Base-by-base conservation (phyloP, 2,888 invertebrate genomes). In the Hydriomena furcata region DNA sequence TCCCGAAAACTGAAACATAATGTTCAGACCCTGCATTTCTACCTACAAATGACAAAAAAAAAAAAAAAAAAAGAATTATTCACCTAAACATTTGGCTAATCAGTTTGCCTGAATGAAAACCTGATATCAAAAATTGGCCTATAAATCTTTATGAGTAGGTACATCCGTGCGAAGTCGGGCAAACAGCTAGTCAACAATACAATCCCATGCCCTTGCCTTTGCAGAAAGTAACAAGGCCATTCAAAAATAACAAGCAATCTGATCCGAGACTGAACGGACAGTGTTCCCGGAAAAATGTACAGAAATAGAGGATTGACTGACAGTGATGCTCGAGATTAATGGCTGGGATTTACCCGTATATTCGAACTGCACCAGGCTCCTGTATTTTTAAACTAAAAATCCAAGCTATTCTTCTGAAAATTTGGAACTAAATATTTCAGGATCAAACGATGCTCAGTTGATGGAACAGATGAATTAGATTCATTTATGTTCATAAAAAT, bases 291-390 rank as follows among this genome's bases (percentile, higher is more conserved):
- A 54, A 50, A 45, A 54, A 42, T 45, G 35, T 34, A 35, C 54
- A 12, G 21, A 43, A 50, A 46, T 46, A 46, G 37, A 31, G 24
- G 30, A 27, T 7, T 30, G 50, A 47, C 35, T 43, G 52, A 52
- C 52, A 47, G 37, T 43, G 52, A 52, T 8, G 52, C 43, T 21
- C n/a, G 17, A 42, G 52, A 52, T 31, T 43, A 48, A 52, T 38
- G 30, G 43, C 47, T 24, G n/a, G 47, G 47, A 47, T 52, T 52
- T 52, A n/a, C n/a, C n/a, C n/a, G n/a, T n/a, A 23, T 52, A 28
- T 43, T 38, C 38, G 43, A 38, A 35, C 37, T 31, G 46, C 46
- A 52, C 25, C 41, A 41, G 25, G 36, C 24, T 38, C 11, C 24
- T 40, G 30, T 31, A 35, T 43, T 52, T 52, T 52, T 41, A 5